A percentile compares a stretch with the other conserved stretches of the same genome.
phyloP scores from a whole-genome alignment of 1,140 invertebrate genomes.

The Brachystomella parvula region DNA sequence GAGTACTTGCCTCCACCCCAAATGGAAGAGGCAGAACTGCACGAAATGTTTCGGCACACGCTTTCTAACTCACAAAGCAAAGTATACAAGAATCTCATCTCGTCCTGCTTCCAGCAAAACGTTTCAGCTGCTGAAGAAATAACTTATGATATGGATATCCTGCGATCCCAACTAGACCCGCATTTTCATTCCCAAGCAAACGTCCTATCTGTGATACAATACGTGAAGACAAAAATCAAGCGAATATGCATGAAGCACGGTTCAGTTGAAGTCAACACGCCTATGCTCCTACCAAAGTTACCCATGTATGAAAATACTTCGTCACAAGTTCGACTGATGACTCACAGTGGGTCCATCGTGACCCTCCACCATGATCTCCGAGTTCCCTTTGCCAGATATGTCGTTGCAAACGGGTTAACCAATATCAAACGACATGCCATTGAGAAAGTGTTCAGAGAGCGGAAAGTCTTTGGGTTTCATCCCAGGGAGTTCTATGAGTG shows the following conservation, averaged over 20 bases:
- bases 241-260: slow-evolving; percentile 66
- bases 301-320: slow-evolving; percentile 51
- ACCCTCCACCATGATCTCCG: slow-evolving; percentile 67
- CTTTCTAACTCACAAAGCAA: slow-evolving; percentile 70
- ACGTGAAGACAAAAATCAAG: slow-evolving; percentile 47
- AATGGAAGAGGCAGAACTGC: slow-evolving; percentile 68
- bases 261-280: slow-evolving; percentile 62
- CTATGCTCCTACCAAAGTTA: slow-evolving; percentile 65
- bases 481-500: slow-evolving; percentile 82
- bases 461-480: slow-evolving; percentile 71
- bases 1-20: slow-evolving; percentile 67
- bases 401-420: slow-evolving; percentile 70
- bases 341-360: slow-evolving; percentile 69
- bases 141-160: slow-evolving; percentile 61
- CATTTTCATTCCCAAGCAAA: slow-evolving; percentile 17
- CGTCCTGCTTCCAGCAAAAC: slow-evolving; percentile 58
- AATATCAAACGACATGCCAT: slow-evolving; percentile 74
- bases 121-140: slow-evolving; percentile 59
- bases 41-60: slow-evolving; percentile 66
- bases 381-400: slow-evolving; percentile 68
- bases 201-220: slow-evolving; percentile 27
- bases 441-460: slow-evolving; percentile 76
- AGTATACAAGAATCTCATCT: slow-evolving; percentile 68
- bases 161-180: slow-evolving; percentile 41
- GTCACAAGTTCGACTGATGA: slow-evolving; percentile 70